Percentiles rank a stretch among this genome's conserved stretches.
Evolutionary conservation across 2,888 invertebrate species (phyloP).

Genomic region (Timandra comae): DNA sequence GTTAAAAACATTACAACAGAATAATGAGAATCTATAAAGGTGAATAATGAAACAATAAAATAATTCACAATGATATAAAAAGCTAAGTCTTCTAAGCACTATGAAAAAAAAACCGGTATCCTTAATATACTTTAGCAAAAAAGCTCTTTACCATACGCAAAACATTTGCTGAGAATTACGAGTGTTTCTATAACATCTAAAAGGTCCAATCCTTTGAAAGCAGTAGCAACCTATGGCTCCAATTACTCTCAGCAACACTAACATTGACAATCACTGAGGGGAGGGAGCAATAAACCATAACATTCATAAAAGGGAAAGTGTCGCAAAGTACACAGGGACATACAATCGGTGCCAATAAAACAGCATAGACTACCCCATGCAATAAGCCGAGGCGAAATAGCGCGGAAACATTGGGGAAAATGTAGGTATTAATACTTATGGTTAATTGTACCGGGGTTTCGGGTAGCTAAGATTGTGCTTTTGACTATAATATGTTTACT

Average conservation of each 20-base stretch:
- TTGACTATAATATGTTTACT: too few species aligned
- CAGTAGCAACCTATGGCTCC: slow-evolving; percentile 27
- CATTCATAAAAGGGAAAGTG: slow-evolving; percentile 68
- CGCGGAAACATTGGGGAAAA: slow-evolving; percentile 71
- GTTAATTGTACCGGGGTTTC: slow-evolving; percentile 62
- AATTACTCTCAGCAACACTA: slow-evolving; percentile 41
- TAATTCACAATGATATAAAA: too few species aligned
- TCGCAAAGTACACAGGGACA: slow-evolving; percentile 55
- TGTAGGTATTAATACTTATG: slow-evolving; percentile 69
- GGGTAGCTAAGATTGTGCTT: slow-evolving; percentile 44
- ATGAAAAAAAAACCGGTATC: too few species aligned
- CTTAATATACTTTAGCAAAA: too few species aligned
- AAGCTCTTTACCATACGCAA: neutral
- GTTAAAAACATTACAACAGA: too few species aligned
- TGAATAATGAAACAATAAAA: too few species aligned
- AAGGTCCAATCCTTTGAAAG: slow-evolving; percentile 1
- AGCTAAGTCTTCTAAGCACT: too few species aligned
- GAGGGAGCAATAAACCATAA: slow-evolving; percentile 56
- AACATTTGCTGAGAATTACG: neutral
- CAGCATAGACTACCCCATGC: slow-evolving; percentile 61
- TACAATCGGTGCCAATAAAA: slow-evolving; percentile 73
- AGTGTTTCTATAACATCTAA: neutral
- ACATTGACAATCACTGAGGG: slow-evolving; percentile 31
- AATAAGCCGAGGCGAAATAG: slow-evolving; percentile 70
- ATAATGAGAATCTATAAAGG: too few species aligned